Base-by-base conservation (phyloP, 2,888 invertebrate genomes). In the Chloromyia formosa region DNA sequence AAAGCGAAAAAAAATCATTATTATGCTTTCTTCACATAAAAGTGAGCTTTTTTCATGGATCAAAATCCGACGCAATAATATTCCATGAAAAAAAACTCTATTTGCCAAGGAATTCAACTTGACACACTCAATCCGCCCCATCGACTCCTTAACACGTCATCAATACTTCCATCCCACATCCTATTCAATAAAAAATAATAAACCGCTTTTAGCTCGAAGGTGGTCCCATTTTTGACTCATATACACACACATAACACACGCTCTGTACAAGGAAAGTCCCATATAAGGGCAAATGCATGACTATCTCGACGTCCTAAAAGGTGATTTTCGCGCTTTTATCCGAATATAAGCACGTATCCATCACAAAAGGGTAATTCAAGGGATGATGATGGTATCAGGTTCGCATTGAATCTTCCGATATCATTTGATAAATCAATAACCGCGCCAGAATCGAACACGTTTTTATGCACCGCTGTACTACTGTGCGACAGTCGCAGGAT, bases 391-490 rank as follows among this genome's bases (percentile, higher is more conserved):
- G 74, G 76, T 76, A 76, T 76, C 76, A 61, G 56, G 61, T 74
- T 76, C 76, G 27, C 74, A 74, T 76, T 74, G 66, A 75, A 72
- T 69, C 35, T 54, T 12, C 60, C 40, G 74, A 74, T 76, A 73
- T 72, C 66, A 68, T 76, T 74, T 76, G 73, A 76, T 76, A 74
- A 76, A 76, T 76, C 76, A 74, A 76, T 76, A 76, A 74, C 68
- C 16, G 68, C 27, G 27, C 23, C 40, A 27, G 62, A 66, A 66
- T 66, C 66, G 40, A 54, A 35, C 71, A 40, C 71, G 58, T 16
- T 71, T 58, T 58, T 23, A 66, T 14, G 22, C 66, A 49, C 49
- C 20, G 22, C 49, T 49, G 2, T 9, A 45, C 62, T 45, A 3
- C 1, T 49, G 3, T 10, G 12, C 49, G 12, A 49, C 16, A 49